Evolutionary conservation across 2,888 invertebrate genomes (phyloP), one percentile per base, ranked within the genome.

Genomic region (Ornithoptera alexandrae): DNA sequence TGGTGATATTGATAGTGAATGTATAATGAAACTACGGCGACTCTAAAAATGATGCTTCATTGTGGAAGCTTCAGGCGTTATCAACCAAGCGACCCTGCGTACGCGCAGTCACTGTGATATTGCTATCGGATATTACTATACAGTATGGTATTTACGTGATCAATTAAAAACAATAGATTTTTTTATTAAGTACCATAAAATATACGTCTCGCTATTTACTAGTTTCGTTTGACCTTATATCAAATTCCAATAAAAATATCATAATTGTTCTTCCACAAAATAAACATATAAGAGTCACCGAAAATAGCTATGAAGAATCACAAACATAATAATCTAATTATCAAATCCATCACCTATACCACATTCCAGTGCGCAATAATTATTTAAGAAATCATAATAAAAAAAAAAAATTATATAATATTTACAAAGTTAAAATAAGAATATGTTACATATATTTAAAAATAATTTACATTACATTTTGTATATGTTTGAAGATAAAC

Each of bases 91-190:
- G 2, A 20, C 63, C n/a, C 22, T 22, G 68, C 57, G 62, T 67
- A 63, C 15, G 61, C 62, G 53, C 62, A 58, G 46, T 63, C 68
- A 68, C 62, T 58, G 68, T 68, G 68, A 68, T 46, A 50, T 68
- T 58, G 30, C n/a, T 24, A 7, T 18, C 12, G 57, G 57, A 30
- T 30, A n/a, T 20, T 22, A 53, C 18, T 66, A 20, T 50, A 60
- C 6, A 50, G 10, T 15, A 18, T 17, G 15, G 50, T 50, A 50
- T 50, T 50, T 18, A 50, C 50, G 50, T 50, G 50, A 2, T 50
- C 5, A 50, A 18, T 50, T 5, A 17, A 12, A 15, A 5, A 5
- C 17, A 50, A 50, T 17, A 17, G 18, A 15, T 50, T 17, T 5
- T 50, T 5, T 17, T 17, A 50, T 46, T 15, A 46, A 10, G 50